Base-by-base conservation (phyloP, 1,140 invertebrate species). In the Drosophila bipectinata region DNA sequence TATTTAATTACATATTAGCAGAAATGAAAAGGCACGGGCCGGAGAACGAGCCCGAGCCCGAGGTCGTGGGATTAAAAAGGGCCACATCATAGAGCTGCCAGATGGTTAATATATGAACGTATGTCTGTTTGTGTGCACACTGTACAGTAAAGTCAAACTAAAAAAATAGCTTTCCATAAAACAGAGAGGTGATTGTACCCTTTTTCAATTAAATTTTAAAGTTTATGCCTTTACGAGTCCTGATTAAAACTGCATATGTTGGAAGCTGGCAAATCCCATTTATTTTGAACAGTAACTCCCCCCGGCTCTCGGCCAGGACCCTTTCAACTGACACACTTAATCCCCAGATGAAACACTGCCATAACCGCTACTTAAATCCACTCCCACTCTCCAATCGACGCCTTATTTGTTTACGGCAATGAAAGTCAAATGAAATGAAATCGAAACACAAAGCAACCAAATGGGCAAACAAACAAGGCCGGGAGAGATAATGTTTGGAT, bases 1-100 rank as follows among this genome's bases (percentile, higher is more conserved):
- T 78, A 87, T 88, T 87, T 87, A 87, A 85, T 85, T 88, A 88
- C 83, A 87, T 82, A 87, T 88, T 87, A 87, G 83, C 79, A 88
- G 73, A 79, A 82, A 76, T 76, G 68, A 73, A 81, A 63, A 72
- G 56, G 58, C 67, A 67, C 56, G 53, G 63, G 72, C 49, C n/a
- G 26, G 26, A 28, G 26, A 28, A 7, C 26, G 26, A 28, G 26
- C 34, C 34, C 34, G 34, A 37, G 34, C 9, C 10, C 39, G 37
- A 63, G 68, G 47, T 59, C 73, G 51, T 45, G 32, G 47, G 51
- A 55, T 61, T 61, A 73, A 53, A 72, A 58, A 73, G 39, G 45
- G 32, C n/a, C 26, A 47, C 60, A 45, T 30, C 59, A 51, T 53
- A 60, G 45, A 37, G n/a, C 28, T 58, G 59, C 59, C 47, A 54